Conservation (phyloP, 1,140 invertebrate species). For the Meloidogyne floridensis region DNA sequence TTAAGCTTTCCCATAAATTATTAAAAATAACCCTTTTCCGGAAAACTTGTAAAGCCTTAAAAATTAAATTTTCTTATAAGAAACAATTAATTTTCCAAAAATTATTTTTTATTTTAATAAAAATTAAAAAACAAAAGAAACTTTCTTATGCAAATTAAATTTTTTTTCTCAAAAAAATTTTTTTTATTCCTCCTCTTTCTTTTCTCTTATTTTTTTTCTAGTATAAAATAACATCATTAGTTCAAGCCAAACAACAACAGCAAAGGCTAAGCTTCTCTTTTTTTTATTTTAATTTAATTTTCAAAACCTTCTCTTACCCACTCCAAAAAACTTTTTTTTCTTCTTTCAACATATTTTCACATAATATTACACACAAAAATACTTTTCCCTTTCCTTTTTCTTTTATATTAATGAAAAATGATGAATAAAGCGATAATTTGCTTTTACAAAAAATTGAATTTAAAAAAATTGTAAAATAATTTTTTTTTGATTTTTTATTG, state of each 20-base stretch:
- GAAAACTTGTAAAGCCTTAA: no score
- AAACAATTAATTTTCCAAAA: no score
- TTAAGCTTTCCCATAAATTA: no score
- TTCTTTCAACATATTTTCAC: not conserved
- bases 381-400: no score
- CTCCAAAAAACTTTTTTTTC: not conserved
- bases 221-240: not conserved
- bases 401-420: no score
- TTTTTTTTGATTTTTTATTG: no score
- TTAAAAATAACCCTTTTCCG: no score
- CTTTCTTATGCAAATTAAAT: conserved; percentile 5
- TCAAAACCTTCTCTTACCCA: not conserved
- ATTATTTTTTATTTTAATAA: no score
- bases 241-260: not conserved
- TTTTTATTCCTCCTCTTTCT: not conserved
- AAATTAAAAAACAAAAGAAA: not conserved
- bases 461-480: no score
- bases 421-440: no score
- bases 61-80: no score
- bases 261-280: conserved; percentile 4
- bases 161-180: not conserved
- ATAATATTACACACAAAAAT: not conserved
- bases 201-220: not conserved
- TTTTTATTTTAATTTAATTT: not conserved
- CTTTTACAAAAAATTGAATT: no score